Percentiles rank a stretch among this genome's conserved stretches.
phyloP scores from a whole-genome alignment of 2,113 vertebrate genomes.

The Heloderma charlesbogerti region DNA sequence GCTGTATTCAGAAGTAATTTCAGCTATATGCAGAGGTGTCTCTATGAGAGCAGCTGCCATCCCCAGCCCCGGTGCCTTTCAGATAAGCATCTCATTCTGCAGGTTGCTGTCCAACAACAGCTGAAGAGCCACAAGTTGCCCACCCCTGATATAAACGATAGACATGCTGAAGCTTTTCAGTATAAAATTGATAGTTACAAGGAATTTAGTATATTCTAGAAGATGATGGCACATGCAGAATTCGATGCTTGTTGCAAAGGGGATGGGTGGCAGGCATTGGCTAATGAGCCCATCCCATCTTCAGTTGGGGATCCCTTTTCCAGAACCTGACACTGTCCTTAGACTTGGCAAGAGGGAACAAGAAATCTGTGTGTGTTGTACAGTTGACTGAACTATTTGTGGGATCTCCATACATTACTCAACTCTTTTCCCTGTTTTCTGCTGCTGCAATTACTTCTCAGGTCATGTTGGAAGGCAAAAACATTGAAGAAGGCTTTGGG shows the following conservation, averaged over 20 bases:
- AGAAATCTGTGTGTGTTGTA: constrained; percentile 8
- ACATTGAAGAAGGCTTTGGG: constrained; percentile 97
- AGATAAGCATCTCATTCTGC: no score
- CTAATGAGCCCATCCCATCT: neutral
- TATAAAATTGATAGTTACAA: no score
- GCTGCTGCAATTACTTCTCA: constrained; percentile 59
- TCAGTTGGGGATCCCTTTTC: neutral
- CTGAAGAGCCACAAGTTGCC: no score
- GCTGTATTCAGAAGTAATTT: neutral
- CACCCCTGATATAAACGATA: no score
- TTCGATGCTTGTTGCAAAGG: neutral
- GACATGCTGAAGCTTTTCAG: no score
- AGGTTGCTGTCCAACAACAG: no score
- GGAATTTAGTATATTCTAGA: no score
- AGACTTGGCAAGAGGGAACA: constrained; percentile 21
- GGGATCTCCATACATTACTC: neutral
- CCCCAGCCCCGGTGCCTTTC: no score
- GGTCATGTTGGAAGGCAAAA: constrained; percentile 98
- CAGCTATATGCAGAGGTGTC: neutral
- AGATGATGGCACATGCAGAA: neutral
- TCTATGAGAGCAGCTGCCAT: neutral
- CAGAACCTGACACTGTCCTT: neutral
- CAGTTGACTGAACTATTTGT: neutral
- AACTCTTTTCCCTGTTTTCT: neutral
- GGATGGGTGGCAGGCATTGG: neutral